Evolutionary conservation across 1,140 invertebrate genomes (phyloP), one percentile per base, ranked within the genome.

Genomic region (Rhyacophila brunnea): DNA sequence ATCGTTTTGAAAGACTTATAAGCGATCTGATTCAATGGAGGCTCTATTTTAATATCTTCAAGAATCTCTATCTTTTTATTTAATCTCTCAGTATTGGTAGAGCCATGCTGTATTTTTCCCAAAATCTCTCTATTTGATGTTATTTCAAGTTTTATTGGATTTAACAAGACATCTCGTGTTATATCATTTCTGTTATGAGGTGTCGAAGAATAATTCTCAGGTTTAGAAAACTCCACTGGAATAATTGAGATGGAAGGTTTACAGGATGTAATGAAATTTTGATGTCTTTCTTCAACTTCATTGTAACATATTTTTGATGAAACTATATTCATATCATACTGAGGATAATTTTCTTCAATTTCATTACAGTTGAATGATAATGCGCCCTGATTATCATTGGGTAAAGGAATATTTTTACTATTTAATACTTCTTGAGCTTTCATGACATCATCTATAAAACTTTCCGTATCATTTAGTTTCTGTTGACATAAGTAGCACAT

Each of bases 51-150:
- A 34, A 58, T 58, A 43, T 58, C 38, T 58, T 58, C 14, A 7
- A 58, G 23, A 13, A 58, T 58, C 50, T 58, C 46, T n/a, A 58
- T 58, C 34, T 58, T 58, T 51, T 58, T 58, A 44, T 51, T 58
- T 7, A 18, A 17, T 40, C 15, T 40, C 3, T 40, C 38, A 40
- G 11, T n/a, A 13, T n/a, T 40, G 15, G 2, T 40, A 5, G 23
- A 28, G 9, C 23, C 23, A 9, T 28, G 23, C 9, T 28, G 23
- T 3, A 5, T 28, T 28, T 28, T 28, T 28, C 23, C 23, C 23
- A 28, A 28, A 5, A 28, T 28, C 9, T 28, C 23, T 28, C 23
- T 28, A 9, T 28, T 28, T 5, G 23, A 28, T 28, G 23, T 28
- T 28, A 28, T 28, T 28, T 28, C 23, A 5, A 28, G 23, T 28